Evolutionary conservation across 2,888 invertebrate genomes (phyloP).

Genomic region (Syrphus vitripennis): DNA sequence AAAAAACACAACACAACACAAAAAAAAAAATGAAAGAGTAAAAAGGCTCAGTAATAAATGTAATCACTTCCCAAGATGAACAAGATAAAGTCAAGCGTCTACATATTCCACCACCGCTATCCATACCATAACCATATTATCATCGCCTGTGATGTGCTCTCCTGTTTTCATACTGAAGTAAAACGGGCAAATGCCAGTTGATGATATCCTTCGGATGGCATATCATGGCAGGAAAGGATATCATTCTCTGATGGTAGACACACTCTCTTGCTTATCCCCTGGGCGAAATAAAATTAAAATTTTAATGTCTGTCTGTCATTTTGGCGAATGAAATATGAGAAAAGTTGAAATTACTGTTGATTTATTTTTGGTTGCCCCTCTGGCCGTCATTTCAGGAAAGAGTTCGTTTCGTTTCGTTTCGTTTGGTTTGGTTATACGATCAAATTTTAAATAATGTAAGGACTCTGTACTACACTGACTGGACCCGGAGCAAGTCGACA

Average conservation of each 20-base stretch:
- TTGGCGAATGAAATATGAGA: slow-evolving; percentile 66
- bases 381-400: slow-evolving; percentile 19
- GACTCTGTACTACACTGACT: no score
- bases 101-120: neutral
- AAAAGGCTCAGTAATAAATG: slow-evolving; percentile 64
- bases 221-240: slow-evolving; percentile 43
- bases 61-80: slow-evolving; percentile 66
- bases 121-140: neutral
- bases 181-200: neutral
- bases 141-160: neutral
- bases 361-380: slow-evolving; percentile 60
- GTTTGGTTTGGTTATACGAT: neutral
- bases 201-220: slow-evolving; percentile 15
- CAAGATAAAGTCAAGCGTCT: slow-evolving; percentile 46
- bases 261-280: slow-evolving; percentile 56
- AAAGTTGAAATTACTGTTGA: slow-evolving; percentile 69
- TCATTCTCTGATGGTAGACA: slow-evolving; percentile 52
- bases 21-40: slow-evolving; percentile 13
- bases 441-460: neutral
- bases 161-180: neutral
- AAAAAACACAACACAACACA: neutral
- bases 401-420: neutral
- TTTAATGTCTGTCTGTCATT: slow-evolving; percentile 69
- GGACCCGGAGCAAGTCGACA: neutral
- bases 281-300: slow-evolving; percentile 70